A percentile compares a stretch with the other conserved stretches of the same genome.
Evolutionary conservation across 2,113 vertebrate species (phyloP).

Genomic region (Epinephelus fuscoguttatus): DNA sequence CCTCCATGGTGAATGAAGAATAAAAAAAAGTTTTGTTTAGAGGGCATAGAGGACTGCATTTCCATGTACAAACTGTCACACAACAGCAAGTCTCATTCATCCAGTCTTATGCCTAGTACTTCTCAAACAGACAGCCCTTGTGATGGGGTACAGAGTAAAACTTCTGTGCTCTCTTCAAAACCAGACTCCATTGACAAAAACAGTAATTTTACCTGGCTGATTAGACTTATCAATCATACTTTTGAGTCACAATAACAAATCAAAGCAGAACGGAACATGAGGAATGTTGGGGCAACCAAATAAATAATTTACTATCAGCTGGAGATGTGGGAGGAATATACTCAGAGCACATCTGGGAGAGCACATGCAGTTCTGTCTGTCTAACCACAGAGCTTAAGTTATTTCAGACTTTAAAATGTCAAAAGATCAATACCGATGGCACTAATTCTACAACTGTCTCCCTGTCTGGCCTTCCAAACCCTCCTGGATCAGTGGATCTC

Average conservation of each 20-base stretch:
- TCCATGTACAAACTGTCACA: too few relatives aligned
- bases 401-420: neutral
- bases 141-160: too few relatives aligned
- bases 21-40: too few relatives aligned
- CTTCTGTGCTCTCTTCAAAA: too few relatives aligned
- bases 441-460: neutral
- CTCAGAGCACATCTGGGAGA: neutral
- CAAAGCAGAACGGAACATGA: neutral
- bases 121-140: too few relatives aligned
- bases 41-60: too few relatives aligned
- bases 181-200: too few relatives aligned
- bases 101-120: too few relatives aligned
- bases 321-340: conserved; percentile 22
- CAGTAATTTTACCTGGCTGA: neutral
- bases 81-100: too few relatives aligned
- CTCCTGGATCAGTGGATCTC: neutral
- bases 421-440: neutral
- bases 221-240: neutral
- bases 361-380: neutral
- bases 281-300: neutral
- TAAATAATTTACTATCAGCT: neutral
- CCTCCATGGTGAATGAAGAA: too few relatives aligned
- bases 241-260: conserved; percentile 2
- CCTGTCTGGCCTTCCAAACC: neutral
- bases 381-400: neutral